These are phyloP conservation scores for Drosophila sproati DNA, from an alignment of 1,140 invertebrate genomes.

Conservation along the genomic window DNA sequence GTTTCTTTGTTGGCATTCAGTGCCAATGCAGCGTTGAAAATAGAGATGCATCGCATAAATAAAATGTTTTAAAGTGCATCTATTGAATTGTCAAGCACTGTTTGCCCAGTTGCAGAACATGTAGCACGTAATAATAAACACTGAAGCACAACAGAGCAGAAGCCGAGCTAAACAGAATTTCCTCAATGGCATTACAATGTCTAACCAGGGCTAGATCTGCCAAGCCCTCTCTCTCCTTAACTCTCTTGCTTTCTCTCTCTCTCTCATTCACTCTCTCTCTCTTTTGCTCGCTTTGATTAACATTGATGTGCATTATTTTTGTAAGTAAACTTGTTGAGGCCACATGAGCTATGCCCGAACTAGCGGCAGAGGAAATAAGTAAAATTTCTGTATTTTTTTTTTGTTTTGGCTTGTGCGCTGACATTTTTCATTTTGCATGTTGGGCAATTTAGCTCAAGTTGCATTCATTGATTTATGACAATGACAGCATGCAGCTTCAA, in stretches of 20 bases:
- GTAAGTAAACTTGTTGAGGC: constrained; percentile 65
- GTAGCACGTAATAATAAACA: constrained; percentile 56
- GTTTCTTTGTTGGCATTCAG: too few relatives aligned
- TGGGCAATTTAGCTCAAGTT: constrained; percentile 65
- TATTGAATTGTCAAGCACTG: constrained; percentile 8
- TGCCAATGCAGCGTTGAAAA: too few relatives aligned
- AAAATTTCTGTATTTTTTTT: constrained; percentile 40
- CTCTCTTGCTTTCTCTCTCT: neutral
- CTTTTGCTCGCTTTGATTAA: constrained; percentile 63
- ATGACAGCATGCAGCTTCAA: constrained; percentile 55
- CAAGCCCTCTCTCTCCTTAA: neutral
- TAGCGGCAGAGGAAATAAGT: constrained; percentile 12
- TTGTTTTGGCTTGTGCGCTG: constrained; percentile 43
- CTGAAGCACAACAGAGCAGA: constrained; percentile 25
- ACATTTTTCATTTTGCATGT: constrained; percentile 51
- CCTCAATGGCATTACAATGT: constrained; percentile 63
- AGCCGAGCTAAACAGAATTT: constrained; percentile 46
- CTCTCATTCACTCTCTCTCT: neutral
- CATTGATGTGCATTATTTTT: constrained; percentile 82
- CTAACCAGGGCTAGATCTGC: constrained; percentile 61
- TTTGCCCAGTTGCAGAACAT: constrained; percentile 1
- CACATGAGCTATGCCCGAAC: constrained; percentile 1
- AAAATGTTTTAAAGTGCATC: neutral
- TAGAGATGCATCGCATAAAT: neutral
- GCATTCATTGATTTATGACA: constrained; percentile 77